Evolutionary conservation across 2,113 vertebrate species (phyloP).

Genomic region (Puma concolor): DNA sequence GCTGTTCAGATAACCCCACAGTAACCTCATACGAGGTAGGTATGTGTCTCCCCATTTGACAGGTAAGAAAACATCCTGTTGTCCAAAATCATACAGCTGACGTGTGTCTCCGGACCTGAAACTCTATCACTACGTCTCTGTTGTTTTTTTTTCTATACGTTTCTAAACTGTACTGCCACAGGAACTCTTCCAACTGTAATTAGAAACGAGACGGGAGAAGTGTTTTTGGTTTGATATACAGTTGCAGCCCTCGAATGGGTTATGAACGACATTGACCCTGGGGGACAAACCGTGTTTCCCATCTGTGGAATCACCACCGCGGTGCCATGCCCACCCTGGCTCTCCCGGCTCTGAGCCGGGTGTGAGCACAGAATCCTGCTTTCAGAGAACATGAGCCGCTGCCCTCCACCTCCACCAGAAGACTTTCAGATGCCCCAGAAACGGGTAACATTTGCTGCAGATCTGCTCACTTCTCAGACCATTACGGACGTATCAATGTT

Average conservation of each 20-base stretch:
- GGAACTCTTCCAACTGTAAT: not conserved
- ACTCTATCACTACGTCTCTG: not conserved
- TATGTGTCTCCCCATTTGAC: not conserved
- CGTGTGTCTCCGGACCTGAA: not conserved
- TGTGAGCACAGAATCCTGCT: not conserved
- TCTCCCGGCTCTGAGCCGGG: not conserved
- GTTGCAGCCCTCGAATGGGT: not conserved
- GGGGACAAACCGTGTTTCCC: not conserved
- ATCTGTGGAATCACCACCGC: not conserved
- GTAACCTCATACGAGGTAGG: rapidly evolving
- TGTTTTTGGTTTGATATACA: not conserved
- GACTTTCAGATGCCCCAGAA: not conserved
- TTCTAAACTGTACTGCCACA: not conserved
- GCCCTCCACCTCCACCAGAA: not conserved
- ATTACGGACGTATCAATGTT: not conserved
- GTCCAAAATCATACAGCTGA: not conserved
- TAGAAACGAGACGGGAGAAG: not conserved
- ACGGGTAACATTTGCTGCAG: not conserved
- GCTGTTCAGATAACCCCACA: not conserved
- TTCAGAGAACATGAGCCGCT: not conserved
- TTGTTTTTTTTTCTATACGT: not conserved
- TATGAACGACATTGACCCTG: not conserved
- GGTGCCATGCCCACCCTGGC: rapidly evolving
- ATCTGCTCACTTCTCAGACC: slow-evolving; percentile 16
- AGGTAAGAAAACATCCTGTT: not conserved